Conservation (phyloP, 2,797 vertebrate species). For the Scomberomorus guttatus region DNA sequence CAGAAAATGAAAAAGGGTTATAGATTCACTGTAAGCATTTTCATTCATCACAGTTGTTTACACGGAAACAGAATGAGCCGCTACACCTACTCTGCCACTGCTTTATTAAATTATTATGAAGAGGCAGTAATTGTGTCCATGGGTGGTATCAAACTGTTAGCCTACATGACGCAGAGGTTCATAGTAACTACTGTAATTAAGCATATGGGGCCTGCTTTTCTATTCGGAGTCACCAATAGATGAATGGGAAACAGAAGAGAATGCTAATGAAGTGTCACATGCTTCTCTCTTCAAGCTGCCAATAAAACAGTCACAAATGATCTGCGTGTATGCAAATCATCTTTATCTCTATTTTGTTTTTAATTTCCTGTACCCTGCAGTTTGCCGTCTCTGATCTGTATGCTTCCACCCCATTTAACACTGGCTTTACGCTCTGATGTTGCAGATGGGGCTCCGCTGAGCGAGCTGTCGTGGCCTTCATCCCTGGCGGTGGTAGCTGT, state of each 20-base stretch:
- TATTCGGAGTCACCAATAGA: slow-evolving; percentile 21
- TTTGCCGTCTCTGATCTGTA: slow-evolving; percentile 25
- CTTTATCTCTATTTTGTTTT: slow-evolving; percentile 45
- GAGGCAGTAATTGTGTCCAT: slow-evolving; percentile 39
- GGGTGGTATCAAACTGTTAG: slow-evolving; percentile 65
- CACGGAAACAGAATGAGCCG: slow-evolving; percentile 29
- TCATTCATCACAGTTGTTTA: slow-evolving; percentile 45
- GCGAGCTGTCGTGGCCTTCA: slow-evolving; percentile 96
- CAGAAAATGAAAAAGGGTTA: slow-evolving; percentile 49
- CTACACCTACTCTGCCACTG: slow-evolving; percentile 7
- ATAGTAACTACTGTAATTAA: slow-evolving; percentile 61
- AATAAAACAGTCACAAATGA: slow-evolving; percentile 43
- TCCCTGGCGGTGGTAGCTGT: slow-evolving; percentile 94
- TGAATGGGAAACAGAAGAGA: slow-evolving; percentile 37
- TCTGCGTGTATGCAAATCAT: slow-evolving; percentile 38
- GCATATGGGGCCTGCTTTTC: slow-evolving; percentile 35
- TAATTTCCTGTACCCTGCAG: slow-evolving; percentile 59
- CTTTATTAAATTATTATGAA: slow-evolving; percentile 42
- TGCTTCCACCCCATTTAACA: slow-evolving; percentile 34
- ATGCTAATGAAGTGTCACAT: slow-evolving; percentile 42
- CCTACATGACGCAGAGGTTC: slow-evolving; percentile 38
- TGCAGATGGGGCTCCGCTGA: slow-evolving; percentile 91
- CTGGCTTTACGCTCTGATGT: slow-evolving; percentile 16
- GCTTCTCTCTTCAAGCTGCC: slow-evolving; percentile 35
- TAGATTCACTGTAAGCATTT: slow-evolving; percentile 32